phyloP scores from a whole-genome alignment of 2,797 vertebrate species.

The Eleutherodactylus coqui region DNA sequence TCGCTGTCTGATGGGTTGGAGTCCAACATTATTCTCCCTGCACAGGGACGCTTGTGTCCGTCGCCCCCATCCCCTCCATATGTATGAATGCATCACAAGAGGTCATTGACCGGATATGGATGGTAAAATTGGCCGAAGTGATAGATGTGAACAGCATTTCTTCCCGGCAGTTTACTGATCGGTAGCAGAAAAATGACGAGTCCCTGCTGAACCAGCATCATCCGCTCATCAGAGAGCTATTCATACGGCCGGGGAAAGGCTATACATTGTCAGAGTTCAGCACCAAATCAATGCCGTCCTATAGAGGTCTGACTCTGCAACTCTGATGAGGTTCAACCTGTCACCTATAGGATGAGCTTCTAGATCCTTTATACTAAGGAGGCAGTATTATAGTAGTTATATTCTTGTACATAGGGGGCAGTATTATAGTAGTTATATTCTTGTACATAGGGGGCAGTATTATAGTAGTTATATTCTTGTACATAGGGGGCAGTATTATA shows the following conservation, averaged over 20 bases:
- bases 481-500: slow-evolving; percentile 1
- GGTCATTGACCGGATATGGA: neutral
- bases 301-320: too few species aligned
- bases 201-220: too few species aligned
- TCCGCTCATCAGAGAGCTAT: neutral
- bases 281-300: neutral
- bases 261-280: neutral
- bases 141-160: neutral
- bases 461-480: slow-evolving; percentile 12
- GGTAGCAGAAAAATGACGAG: too few species aligned
- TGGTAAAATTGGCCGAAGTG: neutral
- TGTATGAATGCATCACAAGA: neutral
- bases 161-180: neutral
- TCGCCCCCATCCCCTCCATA: too few species aligned
- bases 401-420: slow-evolving; percentile 1
- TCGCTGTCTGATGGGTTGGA: too few species aligned
- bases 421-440: slow-evolving; percentile 14
- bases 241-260: too few species aligned
- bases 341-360: neutral
- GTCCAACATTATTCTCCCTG: too few species aligned
- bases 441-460: neutral
- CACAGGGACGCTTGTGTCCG: too few species aligned
- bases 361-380: too few species aligned
- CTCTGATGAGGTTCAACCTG: too few species aligned
- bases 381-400: slow-evolving; percentile 8